Conservation (phyloP, 2,113 vertebrate species). For the Platanista minor region DNA sequence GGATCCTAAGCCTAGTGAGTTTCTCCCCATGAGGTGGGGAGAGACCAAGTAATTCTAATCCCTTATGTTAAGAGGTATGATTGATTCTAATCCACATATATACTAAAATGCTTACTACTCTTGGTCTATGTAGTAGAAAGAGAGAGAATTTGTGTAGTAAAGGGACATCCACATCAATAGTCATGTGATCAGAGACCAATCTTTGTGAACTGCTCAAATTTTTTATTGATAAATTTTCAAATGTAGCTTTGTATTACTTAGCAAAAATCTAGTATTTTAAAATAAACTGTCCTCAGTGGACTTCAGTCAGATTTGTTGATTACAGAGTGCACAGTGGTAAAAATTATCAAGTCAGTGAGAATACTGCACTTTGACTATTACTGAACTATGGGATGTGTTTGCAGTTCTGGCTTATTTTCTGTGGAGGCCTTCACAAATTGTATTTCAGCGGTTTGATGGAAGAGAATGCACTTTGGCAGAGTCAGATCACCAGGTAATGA, state of each 20-base stretch:
- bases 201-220: neutral
- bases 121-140: neutral
- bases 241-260: neutral
- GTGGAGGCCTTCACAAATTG: neutral
- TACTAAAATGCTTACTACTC: neutral
- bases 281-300: neutral
- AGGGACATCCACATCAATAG: neutral
- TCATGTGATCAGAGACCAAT: neutral
- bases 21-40: neutral
- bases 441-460: neutral
- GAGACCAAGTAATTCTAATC: neutral
- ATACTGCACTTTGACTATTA: rapidly evolving
- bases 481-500: neutral
- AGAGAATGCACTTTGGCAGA: neutral
- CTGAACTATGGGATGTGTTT: neutral
- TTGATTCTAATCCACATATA: neutral
- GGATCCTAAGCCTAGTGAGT: neutral
- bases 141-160: too few relatives aligned
- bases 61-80: rapidly evolving
- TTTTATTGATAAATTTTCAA: neutral
- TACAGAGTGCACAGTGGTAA: neutral
- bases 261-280: neutral
- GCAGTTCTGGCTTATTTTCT: neutral
- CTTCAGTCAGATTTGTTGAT: neutral
- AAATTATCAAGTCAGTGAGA: rapidly evolving